Conservation (phyloP, 2,888 invertebrate genomes). For the Xanthia icteritia region DNA sequence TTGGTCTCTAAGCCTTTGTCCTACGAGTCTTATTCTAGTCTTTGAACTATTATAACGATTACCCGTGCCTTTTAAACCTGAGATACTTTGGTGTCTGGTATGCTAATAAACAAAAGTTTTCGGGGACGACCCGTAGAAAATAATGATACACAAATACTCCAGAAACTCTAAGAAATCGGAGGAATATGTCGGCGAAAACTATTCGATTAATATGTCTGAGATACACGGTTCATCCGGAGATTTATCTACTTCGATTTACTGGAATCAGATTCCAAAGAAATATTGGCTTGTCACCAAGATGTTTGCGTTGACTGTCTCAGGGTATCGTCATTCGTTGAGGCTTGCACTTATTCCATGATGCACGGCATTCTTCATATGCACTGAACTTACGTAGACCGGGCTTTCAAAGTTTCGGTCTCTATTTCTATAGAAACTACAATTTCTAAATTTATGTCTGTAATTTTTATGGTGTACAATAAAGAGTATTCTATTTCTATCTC, state of each 20-base stretch:
- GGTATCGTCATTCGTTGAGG: not conserved
- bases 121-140: not conserved
- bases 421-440: no score
- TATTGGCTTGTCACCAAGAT: not conserved
- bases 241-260: not conserved
- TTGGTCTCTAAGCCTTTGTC: not conserved
- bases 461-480: no score
- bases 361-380: not conserved
- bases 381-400: not conserved
- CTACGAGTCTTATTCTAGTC: not conserved
- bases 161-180: not conserved
- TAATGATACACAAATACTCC: slow-evolving; percentile 9
- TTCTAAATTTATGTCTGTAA: no score
- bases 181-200: not conserved
- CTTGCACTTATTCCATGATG: not conserved
- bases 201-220: not conserved
- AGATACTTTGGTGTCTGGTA: slow-evolving; percentile 8
- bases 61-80: slow-evolving; percentile 5
- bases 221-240: not conserved
- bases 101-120: slow-evolving; percentile 1
- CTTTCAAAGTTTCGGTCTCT: not conserved
- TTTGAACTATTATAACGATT: slow-evolving; percentile 15
- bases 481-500: no score
- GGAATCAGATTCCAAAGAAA: not conserved
- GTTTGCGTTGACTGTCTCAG: not conserved